These are phyloP conservation scores for Cecropterus lyciades DNA, from an alignment of 1,140 invertebrate species.

Conservation along the genomic window DNA sequence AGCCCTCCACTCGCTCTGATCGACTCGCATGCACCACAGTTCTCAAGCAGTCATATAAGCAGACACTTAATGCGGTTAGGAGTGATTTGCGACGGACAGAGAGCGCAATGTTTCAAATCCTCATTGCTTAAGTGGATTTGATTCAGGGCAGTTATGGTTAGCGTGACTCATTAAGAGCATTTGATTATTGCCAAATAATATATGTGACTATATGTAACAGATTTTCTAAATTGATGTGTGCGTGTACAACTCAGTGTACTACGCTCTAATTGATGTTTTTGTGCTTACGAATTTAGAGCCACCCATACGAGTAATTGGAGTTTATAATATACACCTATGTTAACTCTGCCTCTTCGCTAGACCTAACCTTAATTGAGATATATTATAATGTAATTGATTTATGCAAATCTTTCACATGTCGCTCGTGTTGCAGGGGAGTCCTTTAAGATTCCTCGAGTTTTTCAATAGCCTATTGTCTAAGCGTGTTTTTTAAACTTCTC, in stretches of 20 bases:
- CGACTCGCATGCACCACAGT: slow-evolving; percentile 57
- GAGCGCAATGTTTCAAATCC: slow-evolving; percentile 26
- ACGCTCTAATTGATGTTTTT: too few species aligned
- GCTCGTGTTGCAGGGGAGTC: slow-evolving; percentile 6
- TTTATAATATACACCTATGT: too few species aligned
- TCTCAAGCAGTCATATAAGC: slow-evolving; percentile 33
- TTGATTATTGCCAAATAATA: too few species aligned
- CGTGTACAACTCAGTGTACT: too few species aligned
- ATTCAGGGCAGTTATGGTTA: slow-evolving; percentile 25
- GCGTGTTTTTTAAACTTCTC: slow-evolving; percentile 52
- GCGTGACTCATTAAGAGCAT: slow-evolving; percentile 15
- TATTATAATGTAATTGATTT: background rate
- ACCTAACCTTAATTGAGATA: slow-evolving; percentile 6
- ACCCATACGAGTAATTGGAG: too few species aligned
- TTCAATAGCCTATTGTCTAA: slow-evolving; percentile 65
- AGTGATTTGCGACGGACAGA: slow-evolving; percentile 26
- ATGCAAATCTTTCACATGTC: slow-evolving; percentile 10
- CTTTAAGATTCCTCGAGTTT: slow-evolving; percentile 54
- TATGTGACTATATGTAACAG: too few species aligned
- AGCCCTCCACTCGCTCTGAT: slow-evolving; percentile 70
- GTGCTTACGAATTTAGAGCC: too few species aligned
- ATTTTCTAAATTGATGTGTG: too few species aligned
- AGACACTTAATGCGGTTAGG: slow-evolving; percentile 35
- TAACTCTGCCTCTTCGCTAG: too few species aligned
- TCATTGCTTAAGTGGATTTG: background rate